Percentiles rank a stretch among this genome's conserved stretches.
Evolutionary conservation across 2,797 vertebrate genomes (phyloP).

Genomic region (Muscicapa comitata): DNA sequence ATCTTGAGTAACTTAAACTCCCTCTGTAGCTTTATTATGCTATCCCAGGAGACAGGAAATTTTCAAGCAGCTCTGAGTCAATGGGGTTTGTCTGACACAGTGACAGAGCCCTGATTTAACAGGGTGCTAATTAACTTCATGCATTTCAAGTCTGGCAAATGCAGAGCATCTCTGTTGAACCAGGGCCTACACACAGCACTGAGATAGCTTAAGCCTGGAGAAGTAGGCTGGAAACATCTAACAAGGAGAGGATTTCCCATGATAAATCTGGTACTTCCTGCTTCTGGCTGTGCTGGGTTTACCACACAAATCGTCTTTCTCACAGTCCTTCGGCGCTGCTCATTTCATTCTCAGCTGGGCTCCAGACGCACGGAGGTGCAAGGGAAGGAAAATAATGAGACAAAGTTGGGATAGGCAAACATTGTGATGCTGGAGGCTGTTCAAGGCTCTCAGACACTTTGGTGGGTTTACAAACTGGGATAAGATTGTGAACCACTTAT

Average conservation of each 20-base stretch:
- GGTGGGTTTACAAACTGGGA: constrained; percentile 57
- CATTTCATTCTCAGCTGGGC: constrained; percentile 65
- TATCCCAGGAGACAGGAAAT: background rate
- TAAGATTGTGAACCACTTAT: constrained; percentile 33
- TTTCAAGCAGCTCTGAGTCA: background rate
- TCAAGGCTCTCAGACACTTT: constrained; percentile 51
- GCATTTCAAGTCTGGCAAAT: background rate
- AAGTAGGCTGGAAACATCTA: constrained; percentile 56
- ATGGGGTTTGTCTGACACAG: background rate
- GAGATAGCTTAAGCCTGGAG: constrained; percentile 47
- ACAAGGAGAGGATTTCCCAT: constrained; percentile 66
- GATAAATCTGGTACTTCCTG: constrained; percentile 68
- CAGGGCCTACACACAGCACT: background rate
- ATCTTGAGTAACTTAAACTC: background rate
- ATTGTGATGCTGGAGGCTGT: constrained; percentile 44
- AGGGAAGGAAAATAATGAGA: constrained; percentile 54
- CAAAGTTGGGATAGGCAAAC: constrained; percentile 50
- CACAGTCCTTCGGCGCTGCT: constrained; percentile 47
- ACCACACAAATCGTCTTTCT: constrained; percentile 63
- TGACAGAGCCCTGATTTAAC: constrained; percentile 21
- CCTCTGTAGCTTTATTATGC: background rate
- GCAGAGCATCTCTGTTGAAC: constrained; percentile 4
- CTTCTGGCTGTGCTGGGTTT: constrained; percentile 66
- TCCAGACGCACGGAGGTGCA: constrained; percentile 61
- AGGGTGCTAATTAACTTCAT: constrained; percentile 45